Evolutionary conservation across 2,888 invertebrate genomes (phyloP).

Genomic region (Synergus itoensis): DNA sequence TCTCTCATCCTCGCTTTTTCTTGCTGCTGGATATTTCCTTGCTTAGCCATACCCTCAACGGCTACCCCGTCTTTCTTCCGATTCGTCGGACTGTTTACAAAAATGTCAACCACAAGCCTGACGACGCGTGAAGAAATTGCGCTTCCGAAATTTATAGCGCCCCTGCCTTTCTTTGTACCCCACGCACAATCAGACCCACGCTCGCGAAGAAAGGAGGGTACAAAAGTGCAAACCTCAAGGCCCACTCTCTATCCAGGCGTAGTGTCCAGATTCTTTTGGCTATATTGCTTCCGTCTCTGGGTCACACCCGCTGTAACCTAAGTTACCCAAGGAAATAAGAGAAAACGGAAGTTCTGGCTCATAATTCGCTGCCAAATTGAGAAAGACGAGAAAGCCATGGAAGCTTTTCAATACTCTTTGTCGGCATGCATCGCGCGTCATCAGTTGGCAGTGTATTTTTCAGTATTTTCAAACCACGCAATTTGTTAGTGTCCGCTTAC

Average conservation of each 20-base stretch:
- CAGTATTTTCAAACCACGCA: slow-evolving; percentile 20
- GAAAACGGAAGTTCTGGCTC: slow-evolving; percentile 37
- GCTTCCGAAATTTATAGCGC: slow-evolving; percentile 38
- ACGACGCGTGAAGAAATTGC: slow-evolving; percentile 41
- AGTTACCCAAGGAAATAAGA: slow-evolving; percentile 17
- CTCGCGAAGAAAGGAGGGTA: slow-evolving; percentile 24
- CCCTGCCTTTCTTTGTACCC: slow-evolving; percentile 28
- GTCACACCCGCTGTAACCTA: not conserved
- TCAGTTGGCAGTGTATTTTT: slow-evolving; percentile 21
- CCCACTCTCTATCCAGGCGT: slow-evolving; percentile 29
- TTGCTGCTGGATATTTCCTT: slow-evolving; percentile 16
- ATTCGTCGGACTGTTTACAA: slow-evolving; percentile 34
- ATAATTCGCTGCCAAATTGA: slow-evolving; percentile 26
- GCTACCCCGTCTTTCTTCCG: slow-evolving; percentile 10
- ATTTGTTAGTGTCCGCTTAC: slow-evolving; percentile 24
- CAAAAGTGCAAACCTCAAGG: not conserved
- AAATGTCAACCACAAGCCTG: slow-evolving; percentile 43
- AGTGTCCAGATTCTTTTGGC: slow-evolving; percentile 10
- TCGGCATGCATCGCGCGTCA: slow-evolving; percentile 27
- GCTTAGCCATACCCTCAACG: slow-evolving; percentile 16
- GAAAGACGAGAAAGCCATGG: slow-evolving; percentile 6
- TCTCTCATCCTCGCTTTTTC: slow-evolving; percentile 11
- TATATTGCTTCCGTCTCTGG: slow-evolving; percentile 11
- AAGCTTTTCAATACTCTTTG: not conserved
- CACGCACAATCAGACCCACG: slow-evolving; percentile 34